Evolutionary conservation across 2,888 invertebrate genomes (phyloP).

Genomic region (Lobophora halterata): DNA sequence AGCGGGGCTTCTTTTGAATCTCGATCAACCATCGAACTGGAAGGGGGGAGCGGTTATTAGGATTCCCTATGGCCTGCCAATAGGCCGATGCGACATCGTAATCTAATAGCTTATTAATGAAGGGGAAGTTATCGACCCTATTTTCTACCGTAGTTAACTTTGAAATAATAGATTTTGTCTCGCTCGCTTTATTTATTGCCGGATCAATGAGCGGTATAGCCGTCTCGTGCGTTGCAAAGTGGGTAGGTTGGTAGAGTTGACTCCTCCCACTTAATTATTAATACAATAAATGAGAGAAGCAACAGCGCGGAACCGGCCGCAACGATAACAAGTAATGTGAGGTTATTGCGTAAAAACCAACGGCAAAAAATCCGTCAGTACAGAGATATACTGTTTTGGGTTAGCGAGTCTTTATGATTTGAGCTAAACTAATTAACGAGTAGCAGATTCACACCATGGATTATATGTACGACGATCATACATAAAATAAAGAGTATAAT

Average conservation of each 20-base stretch:
- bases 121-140: slow-evolving; percentile 73
- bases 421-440: slow-evolving; percentile 61
- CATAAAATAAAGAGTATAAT: slow-evolving; percentile 69
- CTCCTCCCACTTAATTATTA: slow-evolving; percentile 78
- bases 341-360: slow-evolving; percentile 75
- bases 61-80: slow-evolving; percentile 78
- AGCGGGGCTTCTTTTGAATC: slow-evolving; percentile 79
- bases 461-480: slow-evolving; percentile 67
- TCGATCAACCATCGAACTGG: slow-evolving; percentile 75
- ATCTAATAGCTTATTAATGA: slow-evolving; percentile 81
- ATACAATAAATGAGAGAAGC: slow-evolving; percentile 75
- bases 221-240: slow-evolving; percentile 66
- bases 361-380: slow-evolving; percentile 63
- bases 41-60: slow-evolving; percentile 78
- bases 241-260: slow-evolving; percentile 64
- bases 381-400: slow-evolving; percentile 65
- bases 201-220: slow-evolving; percentile 55
- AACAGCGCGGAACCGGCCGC: slow-evolving; percentile 62
- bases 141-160: slow-evolving; percentile 75
- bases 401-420: slow-evolving; percentile 65
- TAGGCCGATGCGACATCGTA: slow-evolving; percentile 72
- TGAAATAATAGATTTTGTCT: slow-evolving; percentile 66
- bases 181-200: slow-evolving; percentile 55
- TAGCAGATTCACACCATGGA: slow-evolving; percentile 63
- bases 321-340: slow-evolving; percentile 69